Conservation (phyloP, 2,797 vertebrate species). For the Cynodonichthys magdalenae region DNA sequence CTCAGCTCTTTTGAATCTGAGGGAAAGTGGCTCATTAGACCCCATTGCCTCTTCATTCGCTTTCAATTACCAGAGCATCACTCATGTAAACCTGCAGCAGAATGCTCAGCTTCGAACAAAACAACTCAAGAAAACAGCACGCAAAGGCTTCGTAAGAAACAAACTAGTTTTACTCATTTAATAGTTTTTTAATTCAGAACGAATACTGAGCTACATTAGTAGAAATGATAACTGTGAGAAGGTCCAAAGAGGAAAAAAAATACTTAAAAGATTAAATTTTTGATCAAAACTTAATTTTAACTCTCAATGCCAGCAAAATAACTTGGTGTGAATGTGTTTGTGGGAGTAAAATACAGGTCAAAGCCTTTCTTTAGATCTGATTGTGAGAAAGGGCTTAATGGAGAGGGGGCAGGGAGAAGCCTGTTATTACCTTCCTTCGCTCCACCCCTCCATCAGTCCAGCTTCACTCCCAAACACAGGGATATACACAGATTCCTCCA, state of each 20-base stretch:
- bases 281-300: constrained; percentile 33
- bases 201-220: background rate
- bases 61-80: constrained; percentile 38
- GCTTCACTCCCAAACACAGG: constrained; percentile 31
- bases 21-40: constrained; percentile 35
- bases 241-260: constrained; percentile 1
- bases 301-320: constrained; percentile 34
- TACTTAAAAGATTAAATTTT: constrained; percentile 31
- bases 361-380: constrained; percentile 38
- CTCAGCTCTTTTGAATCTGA: constrained; percentile 16
- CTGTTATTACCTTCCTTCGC: constrained; percentile 53
- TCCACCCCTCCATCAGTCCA: constrained; percentile 63
- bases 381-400: constrained; percentile 35
- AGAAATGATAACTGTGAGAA: constrained; percentile 3
- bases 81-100: constrained; percentile 12
- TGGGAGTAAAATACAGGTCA: constrained; percentile 14
- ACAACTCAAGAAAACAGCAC: constrained; percentile 14
- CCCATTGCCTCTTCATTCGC: constrained; percentile 19
- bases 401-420: constrained; percentile 22
- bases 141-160: constrained; percentile 7
- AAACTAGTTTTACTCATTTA: constrained; percentile 3
- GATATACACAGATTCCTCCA: constrained; percentile 46
- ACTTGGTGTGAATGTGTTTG: constrained; percentile 10
- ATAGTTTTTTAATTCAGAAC: constrained; percentile 20
- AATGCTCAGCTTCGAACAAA: constrained; percentile 4